A percentile compares a stretch with the other conserved stretches of the same genome.
These are phyloP conservation scores for Spisula solida DNA, from an alignment of 2,888 invertebrate species.

Conservation along the genomic window DNA sequence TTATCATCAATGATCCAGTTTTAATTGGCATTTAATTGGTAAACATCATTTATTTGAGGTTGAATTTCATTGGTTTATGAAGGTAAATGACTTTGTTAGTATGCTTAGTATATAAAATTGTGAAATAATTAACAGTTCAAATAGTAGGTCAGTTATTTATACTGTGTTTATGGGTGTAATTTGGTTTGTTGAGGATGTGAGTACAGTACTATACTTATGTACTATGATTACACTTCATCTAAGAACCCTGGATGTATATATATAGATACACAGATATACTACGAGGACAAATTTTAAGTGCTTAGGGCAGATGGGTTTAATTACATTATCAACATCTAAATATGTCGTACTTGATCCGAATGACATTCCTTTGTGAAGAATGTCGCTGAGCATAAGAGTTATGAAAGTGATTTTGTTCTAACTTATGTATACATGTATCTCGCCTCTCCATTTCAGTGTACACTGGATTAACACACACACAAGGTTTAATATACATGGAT, in stretches of 20 bases:
- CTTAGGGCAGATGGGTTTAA: constrained; percentile 31
- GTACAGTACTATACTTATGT: too few relatives aligned
- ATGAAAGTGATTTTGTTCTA: constrained; percentile 41
- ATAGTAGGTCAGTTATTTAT: neutral
- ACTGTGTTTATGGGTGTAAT: neutral
- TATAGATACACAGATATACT: neutral
- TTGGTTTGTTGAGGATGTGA: neutral
- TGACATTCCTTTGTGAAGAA: constrained; percentile 57
- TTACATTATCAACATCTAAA: constrained; percentile 58
- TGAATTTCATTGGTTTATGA: constrained; percentile 38
- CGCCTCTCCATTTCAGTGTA: neutral
- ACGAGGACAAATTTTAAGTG: constrained; percentile 18
- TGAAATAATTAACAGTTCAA: constrained; percentile 12
- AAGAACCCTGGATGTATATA: neutral
- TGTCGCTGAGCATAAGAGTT: constrained; percentile 53
- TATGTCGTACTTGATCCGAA: constrained; percentile 55
- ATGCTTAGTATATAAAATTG: neutral
- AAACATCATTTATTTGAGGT: constrained; percentile 40
- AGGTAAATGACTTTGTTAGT: constrained; percentile 35
- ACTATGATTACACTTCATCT: neutral
- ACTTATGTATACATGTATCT: constrained; percentile 23
- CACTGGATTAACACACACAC: constrained; percentile 2
- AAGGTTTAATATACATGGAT: neutral
- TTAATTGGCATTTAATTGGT: constrained; percentile 56
- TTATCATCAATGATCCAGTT: neutral